Conservation (phyloP, 2,888 invertebrate species). For the Polia nebulosa region DNA sequence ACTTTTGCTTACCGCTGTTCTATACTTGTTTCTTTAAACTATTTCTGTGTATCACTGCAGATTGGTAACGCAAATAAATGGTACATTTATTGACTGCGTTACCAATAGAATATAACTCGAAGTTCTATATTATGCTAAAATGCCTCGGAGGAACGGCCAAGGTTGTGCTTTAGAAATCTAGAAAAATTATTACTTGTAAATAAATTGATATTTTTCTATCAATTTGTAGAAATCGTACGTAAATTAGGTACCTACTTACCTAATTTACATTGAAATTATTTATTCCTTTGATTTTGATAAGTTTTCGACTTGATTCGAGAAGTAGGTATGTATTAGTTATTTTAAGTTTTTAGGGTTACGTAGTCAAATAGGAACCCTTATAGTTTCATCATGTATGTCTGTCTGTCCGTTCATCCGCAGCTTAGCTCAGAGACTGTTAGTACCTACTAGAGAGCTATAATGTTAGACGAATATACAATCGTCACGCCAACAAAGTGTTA, state of each 20-base stretch:
- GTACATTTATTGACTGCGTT: neutral
- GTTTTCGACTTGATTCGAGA: neutral
- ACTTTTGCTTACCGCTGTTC: slow-evolving; percentile 62
- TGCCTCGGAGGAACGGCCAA: neutral
- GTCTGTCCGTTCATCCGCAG: too few relatives aligned
- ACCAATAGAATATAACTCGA: neutral
- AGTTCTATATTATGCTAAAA: neutral
- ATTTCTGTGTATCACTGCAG: neutral
- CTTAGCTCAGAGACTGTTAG: too few relatives aligned
- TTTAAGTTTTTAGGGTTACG: neutral
- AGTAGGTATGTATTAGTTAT: neutral
- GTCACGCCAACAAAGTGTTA: too few relatives aligned
- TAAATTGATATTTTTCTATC: neutral
- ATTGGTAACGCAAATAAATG: neutral
- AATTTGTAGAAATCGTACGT: neutral
- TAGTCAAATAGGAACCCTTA: too few relatives aligned
- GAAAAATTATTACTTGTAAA: neutral
- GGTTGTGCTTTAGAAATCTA: neutral
- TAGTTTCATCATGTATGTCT: too few relatives aligned
- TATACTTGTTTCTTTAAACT: slow-evolving; percentile 20
- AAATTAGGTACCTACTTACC: too few relatives aligned
- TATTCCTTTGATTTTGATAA: too few relatives aligned
- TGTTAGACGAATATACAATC: too few relatives aligned
- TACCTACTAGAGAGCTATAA: too few relatives aligned
- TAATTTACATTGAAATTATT: too few relatives aligned